Evolutionary conservation across 1,140 invertebrate genomes (phyloP), one percentile per base, ranked within the genome.

Genomic region (Saccostrea cuccullata): DNA sequence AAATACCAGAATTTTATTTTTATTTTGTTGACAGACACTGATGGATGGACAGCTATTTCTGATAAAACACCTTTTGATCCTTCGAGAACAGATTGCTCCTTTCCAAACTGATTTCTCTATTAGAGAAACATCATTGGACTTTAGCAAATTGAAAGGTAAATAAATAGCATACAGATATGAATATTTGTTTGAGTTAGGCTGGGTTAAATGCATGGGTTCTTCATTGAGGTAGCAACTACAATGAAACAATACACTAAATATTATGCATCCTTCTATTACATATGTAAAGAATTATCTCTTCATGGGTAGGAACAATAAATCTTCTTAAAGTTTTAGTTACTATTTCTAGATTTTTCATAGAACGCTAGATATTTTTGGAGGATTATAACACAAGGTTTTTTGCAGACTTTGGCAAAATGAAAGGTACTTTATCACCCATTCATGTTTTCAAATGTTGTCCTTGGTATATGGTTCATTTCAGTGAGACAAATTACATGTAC

Each of bases 91-190:
- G 95, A 99, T 99, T 60, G 98, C 98, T 0, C 99, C 99, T 0
- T 99, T 99, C 94, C 98, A 99, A 95, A 98, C 99, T 0, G 98
- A 99, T 92, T 98, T 99, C 92, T 97, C 98, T 0, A 96, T 98
- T 0, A 98, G 98, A 94, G 98, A 99, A 95, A 98, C 98, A 0
- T 97, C 97, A 82, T 94, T 99, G 87, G 98, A 99, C 95, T 99
- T 99, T 93, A 98, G 97, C 87, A 95, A 95, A 87, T 91, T 95
- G 86, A 95, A 93, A 95, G 93, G 94, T 94, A 55, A 90, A 86
- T n/a, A 58, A 17, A 36, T 82, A 40, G 36, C 30, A 40, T 12
- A 82, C 20, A 36, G 12, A 4, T 64, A n/a, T 64, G n/a, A 64
- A 0, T 47, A 47, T 47, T 47, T 20, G 58, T n/a, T 8, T 64